These are phyloP conservation scores for pig (Sus scrofa) DNA, from an alignment of 2,113 vertebrate genomes.

Conservation along the genomic window DNA sequence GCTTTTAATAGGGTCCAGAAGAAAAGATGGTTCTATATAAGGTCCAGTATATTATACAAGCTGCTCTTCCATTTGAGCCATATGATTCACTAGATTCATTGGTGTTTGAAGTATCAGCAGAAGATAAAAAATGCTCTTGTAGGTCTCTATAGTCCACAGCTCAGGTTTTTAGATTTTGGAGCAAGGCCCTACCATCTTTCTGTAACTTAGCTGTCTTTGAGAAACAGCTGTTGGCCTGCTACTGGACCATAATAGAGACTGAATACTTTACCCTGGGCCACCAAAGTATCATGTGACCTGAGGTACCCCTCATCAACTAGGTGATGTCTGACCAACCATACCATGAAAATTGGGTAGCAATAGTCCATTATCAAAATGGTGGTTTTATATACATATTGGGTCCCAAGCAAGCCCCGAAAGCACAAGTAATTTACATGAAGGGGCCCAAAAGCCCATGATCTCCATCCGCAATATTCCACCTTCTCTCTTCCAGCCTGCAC, in stretches of 20 bases:
- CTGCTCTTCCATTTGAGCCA: neutral
- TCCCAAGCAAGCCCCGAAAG: neutral
- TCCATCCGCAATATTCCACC: neutral
- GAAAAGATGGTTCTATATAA: neutral
- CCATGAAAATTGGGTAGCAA: neutral
- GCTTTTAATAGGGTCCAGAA: neutral
- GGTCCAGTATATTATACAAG: neutral
- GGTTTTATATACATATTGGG: too few species aligned
- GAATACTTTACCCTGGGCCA: neutral
- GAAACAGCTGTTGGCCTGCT: neutral
- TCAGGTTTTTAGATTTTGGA: neutral
- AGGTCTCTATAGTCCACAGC: neutral
- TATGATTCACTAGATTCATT: neutral
- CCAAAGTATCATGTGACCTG: neutral
- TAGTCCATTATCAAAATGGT: neutral
- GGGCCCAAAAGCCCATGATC: neutral
- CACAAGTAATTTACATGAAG: neutral
- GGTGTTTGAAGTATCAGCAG: neutral
- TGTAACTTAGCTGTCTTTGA: neutral
- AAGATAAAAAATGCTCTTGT: too few species aligned
- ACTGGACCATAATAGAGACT: neutral
- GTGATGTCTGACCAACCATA: neutral
- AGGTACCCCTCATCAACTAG: neutral
- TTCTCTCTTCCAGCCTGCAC: neutral
- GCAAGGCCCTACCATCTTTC: neutral